Evolutionary conservation across 37 sponge, comb jelly and placozoan species (phyloP), one percentile per base, ranked within the genome.

Genomic region (Spongia lamella): DNA sequence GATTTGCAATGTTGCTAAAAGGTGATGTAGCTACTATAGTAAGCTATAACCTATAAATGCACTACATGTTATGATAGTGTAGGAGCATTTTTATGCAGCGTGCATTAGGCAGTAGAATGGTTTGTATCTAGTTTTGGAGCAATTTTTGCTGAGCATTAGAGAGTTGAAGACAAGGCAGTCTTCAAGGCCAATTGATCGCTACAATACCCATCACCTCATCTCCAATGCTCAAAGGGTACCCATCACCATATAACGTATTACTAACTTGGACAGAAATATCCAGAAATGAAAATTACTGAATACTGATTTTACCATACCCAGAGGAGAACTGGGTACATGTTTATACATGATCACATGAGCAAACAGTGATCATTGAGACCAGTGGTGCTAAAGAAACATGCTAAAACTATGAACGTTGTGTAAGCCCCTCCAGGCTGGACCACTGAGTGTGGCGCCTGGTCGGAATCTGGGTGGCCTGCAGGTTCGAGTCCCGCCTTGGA

Each of bases 161-260:
- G n/a, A n/a, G n/a, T n/a, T n/a, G 68, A 79, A 64, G 80, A 84
- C 56, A 72, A 81, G 24, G 73, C 54, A 16, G 89, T 94, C 29
- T 71, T 72, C 54, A 80, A 71, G 20, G 92, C 78, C 36, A 94
- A 66, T 94, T 54, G 84, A 84, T 35, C 70, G 47, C n/a, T 81
- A 77, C 53, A 94, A 94, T 61, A 53, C 66, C 16, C 39, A 80
- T 27, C 25, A 33, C 0, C 79, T 90, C 21, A 35, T 76, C 43
- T 90, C 94, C 29, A 72, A 61, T 50, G 96, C 89, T n/a, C 96
- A 94, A 53, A 88, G 77, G 67, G 93, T 92, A 66, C n/a, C n/a
- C n/a, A n/a, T n/a, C n/a, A n/a, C n/a, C n/a, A n/a, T n/a, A n/a
- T n/a, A n/a, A n/a, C n/a, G n/a, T n/a, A n/a, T n/a, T n/a, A n/a